These are phyloP conservation scores for Platanista minor DNA, from an alignment of 2,113 vertebrate genomes.

Conservation along the genomic window DNA sequence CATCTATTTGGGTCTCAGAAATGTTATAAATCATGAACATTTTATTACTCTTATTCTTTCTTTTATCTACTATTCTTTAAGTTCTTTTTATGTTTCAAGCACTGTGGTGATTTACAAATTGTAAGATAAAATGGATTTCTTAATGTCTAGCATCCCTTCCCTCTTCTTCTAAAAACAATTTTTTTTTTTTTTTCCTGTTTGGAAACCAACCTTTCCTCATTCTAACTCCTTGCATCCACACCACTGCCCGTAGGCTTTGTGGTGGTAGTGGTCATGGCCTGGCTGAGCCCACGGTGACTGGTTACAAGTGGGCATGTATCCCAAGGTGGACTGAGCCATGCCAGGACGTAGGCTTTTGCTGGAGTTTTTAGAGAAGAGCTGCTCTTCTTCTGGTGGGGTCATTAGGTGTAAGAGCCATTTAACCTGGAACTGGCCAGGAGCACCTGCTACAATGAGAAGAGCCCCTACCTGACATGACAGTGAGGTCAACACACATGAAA, in stretches of 20 bases:
- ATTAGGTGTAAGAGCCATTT: background rate
- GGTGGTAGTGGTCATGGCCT: no score
- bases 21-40: background rate
- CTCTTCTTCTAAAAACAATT: background rate
- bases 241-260: fast-evolving
- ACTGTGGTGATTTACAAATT: background rate
- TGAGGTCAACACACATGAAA: background rate
- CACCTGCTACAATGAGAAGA: background rate
- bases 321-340: background rate
- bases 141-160: background rate
- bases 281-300: background rate
- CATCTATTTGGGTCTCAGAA: background rate
- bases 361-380: background rate
- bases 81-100: background rate
- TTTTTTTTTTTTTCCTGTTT: background rate
- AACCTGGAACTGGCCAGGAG: background rate
- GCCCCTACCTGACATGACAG: background rate
- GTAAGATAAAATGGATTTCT: background rate
- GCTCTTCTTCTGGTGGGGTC: background rate
- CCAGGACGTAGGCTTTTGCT: background rate
- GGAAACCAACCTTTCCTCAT: background rate
- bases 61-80: background rate
- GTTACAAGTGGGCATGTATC: no score
- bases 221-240: background rate
- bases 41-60: background rate